phyloP scores from a whole-genome alignment of 2,888 invertebrate genomes.

The Tiliacea aurago region DNA sequence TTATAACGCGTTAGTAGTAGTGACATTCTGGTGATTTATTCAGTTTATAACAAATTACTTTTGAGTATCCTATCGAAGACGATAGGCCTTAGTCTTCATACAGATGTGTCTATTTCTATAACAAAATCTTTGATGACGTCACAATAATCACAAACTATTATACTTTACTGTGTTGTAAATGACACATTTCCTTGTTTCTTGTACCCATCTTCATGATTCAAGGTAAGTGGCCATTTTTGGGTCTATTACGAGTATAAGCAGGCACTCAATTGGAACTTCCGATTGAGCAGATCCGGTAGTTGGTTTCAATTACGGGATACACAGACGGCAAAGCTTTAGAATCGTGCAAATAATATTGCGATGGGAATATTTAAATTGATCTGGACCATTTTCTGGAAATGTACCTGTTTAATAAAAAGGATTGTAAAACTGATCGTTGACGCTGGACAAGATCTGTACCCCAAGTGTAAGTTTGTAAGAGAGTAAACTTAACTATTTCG shows the following conservation, averaged over 20 bases:
- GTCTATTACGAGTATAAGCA: constrained; percentile 53
- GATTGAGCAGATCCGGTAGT: constrained; percentile 47
- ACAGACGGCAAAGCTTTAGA: constrained; percentile 26
- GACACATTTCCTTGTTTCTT: constrained; percentile 27
- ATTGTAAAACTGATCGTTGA: background rate
- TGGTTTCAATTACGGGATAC: constrained; percentile 51
- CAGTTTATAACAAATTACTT: background rate
- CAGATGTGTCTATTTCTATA: too few relatives aligned
- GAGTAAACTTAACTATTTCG: too few relatives aligned
- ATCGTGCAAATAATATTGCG: constrained; percentile 45
- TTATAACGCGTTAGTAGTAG: too few relatives aligned
- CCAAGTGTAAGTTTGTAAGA: too few relatives aligned
- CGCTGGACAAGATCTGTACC: too few relatives aligned
- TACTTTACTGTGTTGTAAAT: constrained; percentile 16
- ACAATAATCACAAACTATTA: constrained; percentile 4
- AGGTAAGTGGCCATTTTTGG: constrained; percentile 57
- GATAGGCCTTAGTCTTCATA: background rate
- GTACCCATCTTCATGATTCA: constrained; percentile 28
- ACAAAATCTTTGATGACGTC: background rate
- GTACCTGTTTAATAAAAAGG: background rate
- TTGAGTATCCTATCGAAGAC: background rate
- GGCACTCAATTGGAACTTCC: constrained; percentile 59
- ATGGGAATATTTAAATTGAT: constrained; percentile 32
- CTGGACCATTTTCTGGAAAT: constrained; percentile 17
- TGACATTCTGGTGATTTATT: background rate